phyloP scores from a whole-genome alignment of 35 echinoderm and acorn worm genomes.

The Stichopus chloronotus region DNA sequence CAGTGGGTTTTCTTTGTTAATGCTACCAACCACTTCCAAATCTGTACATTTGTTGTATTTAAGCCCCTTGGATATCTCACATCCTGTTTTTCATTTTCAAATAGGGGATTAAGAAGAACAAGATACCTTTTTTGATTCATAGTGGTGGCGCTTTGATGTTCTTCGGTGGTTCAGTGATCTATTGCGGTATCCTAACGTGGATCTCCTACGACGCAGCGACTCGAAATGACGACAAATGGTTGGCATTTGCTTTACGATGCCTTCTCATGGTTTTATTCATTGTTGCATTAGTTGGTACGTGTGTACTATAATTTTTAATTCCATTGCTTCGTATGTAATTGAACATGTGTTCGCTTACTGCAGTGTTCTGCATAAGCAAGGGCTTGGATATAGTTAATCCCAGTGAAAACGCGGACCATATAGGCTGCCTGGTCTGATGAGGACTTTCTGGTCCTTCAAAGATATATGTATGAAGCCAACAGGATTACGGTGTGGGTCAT shows the following conservation, averaged over 20 bases:
- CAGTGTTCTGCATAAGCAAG: not conserved
- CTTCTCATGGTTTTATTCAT: constrained; percentile 10
- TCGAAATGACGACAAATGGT: constrained; percentile 24
- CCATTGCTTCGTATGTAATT: not conserved
- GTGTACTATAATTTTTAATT: not conserved
- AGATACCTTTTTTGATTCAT: constrained; percentile 54
- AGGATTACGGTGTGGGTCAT: too few relatives aligned
- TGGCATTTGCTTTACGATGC: not conserved
- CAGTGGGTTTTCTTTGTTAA: too few relatives aligned
- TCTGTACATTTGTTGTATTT: too few relatives aligned
- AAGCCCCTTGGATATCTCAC: not conserved
- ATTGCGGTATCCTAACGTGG: constrained; percentile 25
- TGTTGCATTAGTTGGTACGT: constrained; percentile 12
- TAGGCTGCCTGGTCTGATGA: too few relatives aligned
- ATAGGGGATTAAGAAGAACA: constrained; percentile 48
- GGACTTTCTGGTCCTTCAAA: too few relatives aligned
- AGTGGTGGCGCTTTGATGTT: constrained; percentile 39
- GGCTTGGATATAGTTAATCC: not conserved
- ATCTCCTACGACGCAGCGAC: constrained; percentile 9
- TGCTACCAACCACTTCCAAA: too few relatives aligned
- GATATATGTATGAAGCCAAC: too few relatives aligned
- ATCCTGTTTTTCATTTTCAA: not conserved
- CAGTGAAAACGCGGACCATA: not conserved
- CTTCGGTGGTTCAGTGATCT: constrained; percentile 17
- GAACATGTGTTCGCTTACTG: not conserved